Evolutionary conservation across 2,797 vertebrate species (phyloP), one percentile per base, ranked within the genome.

Genomic region (Centroberyx gerrardi): DNA sequence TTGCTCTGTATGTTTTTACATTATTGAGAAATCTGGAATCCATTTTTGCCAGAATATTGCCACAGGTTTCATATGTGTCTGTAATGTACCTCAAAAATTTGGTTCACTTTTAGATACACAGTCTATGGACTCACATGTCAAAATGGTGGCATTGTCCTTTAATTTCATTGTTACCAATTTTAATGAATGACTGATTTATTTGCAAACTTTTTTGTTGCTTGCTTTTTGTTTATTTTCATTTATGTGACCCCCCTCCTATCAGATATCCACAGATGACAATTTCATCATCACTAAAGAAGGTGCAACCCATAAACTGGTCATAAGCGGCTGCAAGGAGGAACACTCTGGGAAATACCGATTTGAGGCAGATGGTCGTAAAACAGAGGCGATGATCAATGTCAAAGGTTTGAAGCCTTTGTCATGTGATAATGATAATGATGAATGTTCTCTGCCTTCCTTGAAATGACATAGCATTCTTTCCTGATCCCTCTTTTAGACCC

Each of bases 311-410:
- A 96, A 93, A 82, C 90, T 97, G 53, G 74, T 90, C 53, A 94
- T 97, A 70, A 68, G 80, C 49, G 90, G 64, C 1, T 96, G 91
- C 17, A 82, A 88, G 8, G 95, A 94, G 38, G 88, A 94, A 48
- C 93, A 96, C 74, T 91, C 94, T 46, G 97, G 97, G 64, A 96
- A 91, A 88, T 97, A 97, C 58, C 93, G 94, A 29, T 98, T 97
- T 90, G 95, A 95, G 72, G 95, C 93, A 2, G 95, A 96, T 38
- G 95, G 94, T 46, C 84, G 94, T 28, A 96, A 95, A 93, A 96
- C 96, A 7, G 94, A 95, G 83, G 96, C 95, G 15, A 93, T 91
- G n/a, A 38, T 97, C 82, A 93, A 85, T 82, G 83, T 97, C 70
- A 92, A 95, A 96, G 96, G 96, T 96, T 87, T 90, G 90, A 86